Percentiles rank a stretch among this genome's conserved stretches.
Conservation (phyloP, 2,113 vertebrate species). For the Sinocyclocheilus rhinocerous region DNA sequence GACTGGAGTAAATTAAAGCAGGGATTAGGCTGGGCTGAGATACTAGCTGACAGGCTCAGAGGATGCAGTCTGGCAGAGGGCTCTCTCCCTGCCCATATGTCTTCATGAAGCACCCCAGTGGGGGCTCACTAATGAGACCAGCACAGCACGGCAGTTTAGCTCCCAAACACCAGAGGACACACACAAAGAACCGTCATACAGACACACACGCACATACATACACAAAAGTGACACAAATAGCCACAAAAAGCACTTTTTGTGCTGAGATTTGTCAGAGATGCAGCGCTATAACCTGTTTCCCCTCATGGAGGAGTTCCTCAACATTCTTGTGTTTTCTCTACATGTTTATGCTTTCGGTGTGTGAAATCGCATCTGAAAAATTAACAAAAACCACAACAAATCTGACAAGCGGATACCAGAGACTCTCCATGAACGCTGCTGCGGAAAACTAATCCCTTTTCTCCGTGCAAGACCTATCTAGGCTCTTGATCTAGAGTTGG, state of each 20-base stretch:
- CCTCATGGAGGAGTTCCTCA: slow-evolving; percentile 24
- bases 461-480: slow-evolving; percentile 66
- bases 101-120: slow-evolving; percentile 76
- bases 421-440: slow-evolving; percentile 57
- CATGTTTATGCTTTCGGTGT: slow-evolving; percentile 56
- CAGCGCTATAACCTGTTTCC: slow-evolving; percentile 6
- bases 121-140: slow-evolving; percentile 69
- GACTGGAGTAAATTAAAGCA: slow-evolving; percentile 96
- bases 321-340: slow-evolving; percentile 51
- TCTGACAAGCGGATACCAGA: slow-evolving; percentile 58
- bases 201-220: slow-evolving; percentile 22
- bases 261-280: not conserved
- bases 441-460: slow-evolving; percentile 66
- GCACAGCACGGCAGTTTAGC: slow-evolving; percentile 62
- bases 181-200: slow-evolving; percentile 47
- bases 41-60: slow-evolving; percentile 91
- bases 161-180: slow-evolving; percentile 52
- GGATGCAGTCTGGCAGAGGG: slow-evolving; percentile 75
- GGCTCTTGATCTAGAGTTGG: slow-evolving; percentile 63
- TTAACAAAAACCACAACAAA: slow-evolving; percentile 66
- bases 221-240: slow-evolving; percentile 20
- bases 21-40: slow-evolving; percentile 88
- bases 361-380: slow-evolving; percentile 67
- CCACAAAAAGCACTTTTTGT: slow-evolving; percentile 29
- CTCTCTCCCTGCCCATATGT: slow-evolving; percentile 86